Base-by-base conservation (phyloP, 2,797 vertebrate genomes). In the Strix occidentalis region DNA sequence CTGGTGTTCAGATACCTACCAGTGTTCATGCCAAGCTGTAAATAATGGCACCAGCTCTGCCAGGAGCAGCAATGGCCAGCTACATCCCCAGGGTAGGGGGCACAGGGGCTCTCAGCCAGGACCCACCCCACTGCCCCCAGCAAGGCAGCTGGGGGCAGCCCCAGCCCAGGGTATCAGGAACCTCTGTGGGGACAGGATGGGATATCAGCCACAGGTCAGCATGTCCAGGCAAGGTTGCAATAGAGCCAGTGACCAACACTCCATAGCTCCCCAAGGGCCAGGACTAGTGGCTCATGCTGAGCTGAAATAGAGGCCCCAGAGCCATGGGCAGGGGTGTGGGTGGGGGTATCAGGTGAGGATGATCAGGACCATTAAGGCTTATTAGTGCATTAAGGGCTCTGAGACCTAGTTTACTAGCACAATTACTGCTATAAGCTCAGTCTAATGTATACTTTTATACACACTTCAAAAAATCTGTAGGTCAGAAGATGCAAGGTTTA, bases 11-110 rank as follows among this genome's bases (percentile, higher is more conserved):
- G 26, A 19, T 19, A 6, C 51, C 46, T 16, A 18, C 35, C 28
- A 51, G 54, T 2, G 0, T n/a, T 41, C 5, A 1, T 7, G 13
- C 17, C 1, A 0, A 89, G 41, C 41, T 57, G 50, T 25, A 56
- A 60, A 12, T 31, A 37, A 76, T 0, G 2, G 29, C 15, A 2
- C 11, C 23, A 13, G 8, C 15, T 69, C 68, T 69, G 15, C 15
- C 56, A 39, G 56, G 51, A 60, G 46, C 25, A 72, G 48, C 1
- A 6, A 6, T 37, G 29, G 33, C 28, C 35, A n/a, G 35, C 20
- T 56, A 54, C 58, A 48, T 19, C 28, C 39, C 26, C 5, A 3
- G 16, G 33, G 11, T 21, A 43, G 24, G 13, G 16, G 18, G 5
- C 84, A 69, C 13, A 31, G 11, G 5, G 14, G 45, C 39, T 31